Conservation (phyloP, 1,140 invertebrate species). For the Drosophila malerkotliana region DNA sequence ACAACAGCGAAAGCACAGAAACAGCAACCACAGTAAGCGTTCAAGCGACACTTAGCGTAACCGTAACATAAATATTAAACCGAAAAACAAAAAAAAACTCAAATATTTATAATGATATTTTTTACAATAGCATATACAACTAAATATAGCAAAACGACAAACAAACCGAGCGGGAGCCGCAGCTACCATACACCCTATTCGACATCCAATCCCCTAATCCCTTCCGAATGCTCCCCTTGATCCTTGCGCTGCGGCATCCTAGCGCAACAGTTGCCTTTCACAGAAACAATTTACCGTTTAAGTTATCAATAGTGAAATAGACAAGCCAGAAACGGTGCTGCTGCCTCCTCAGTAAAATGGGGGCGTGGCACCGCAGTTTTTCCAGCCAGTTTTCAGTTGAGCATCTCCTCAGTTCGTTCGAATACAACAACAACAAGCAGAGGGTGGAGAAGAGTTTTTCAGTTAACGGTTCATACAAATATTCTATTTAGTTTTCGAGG, state of each 20-base stretch:
- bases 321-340: constrained; percentile 62
- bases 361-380: constrained; percentile 55
- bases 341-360: constrained; percentile 6
- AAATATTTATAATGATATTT: constrained; percentile 80
- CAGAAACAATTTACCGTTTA: constrained; percentile 82
- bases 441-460: constrained; percentile 37
- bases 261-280: constrained; percentile 80
- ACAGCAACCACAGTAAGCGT: constrained; percentile 60
- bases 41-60: constrained; percentile 52
- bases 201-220: neutral
- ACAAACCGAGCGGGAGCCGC: constrained; percentile 68
- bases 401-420: constrained; percentile 58
- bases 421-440: constrained; percentile 60
- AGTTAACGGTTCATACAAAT: constrained; percentile 76
- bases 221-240: neutral
- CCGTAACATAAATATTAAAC: constrained; percentile 55
- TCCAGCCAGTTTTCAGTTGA: constrained; percentile 72
- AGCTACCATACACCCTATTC: constrained; percentile 17
- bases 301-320: constrained; percentile 82
- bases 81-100: constrained; percentile 30
- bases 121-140: constrained; percentile 82
- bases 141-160: constrained; percentile 76
- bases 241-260: constrained; percentile 42
- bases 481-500: constrained; percentile 62
- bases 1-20: constrained; percentile 58